Percentiles rank a stretch among this genome's conserved stretches.
These are phyloP conservation scores for Schizopygopsis malacanthus DNA, from an alignment of 2,797 vertebrate genomes.

Conservation along the genomic window DNA sequence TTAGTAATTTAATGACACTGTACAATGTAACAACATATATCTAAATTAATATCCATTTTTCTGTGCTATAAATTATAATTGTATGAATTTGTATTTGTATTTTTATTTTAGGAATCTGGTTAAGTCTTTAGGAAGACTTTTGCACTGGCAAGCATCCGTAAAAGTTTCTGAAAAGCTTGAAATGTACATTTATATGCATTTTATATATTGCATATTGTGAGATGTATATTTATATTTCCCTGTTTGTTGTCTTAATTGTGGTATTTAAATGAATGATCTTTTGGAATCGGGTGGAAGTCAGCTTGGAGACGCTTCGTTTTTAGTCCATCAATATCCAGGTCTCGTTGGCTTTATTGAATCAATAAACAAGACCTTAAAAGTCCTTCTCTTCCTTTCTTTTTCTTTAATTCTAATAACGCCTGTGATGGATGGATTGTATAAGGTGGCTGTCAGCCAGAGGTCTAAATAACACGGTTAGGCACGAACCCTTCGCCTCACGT, in stretches of 20 bases:
- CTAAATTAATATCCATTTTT: background rate
- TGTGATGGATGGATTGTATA: constrained; percentile 36
- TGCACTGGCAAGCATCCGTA: background rate
- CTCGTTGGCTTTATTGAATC: constrained; percentile 28
- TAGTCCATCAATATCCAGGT: constrained; percentile 25
- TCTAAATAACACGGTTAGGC: constrained; percentile 35
- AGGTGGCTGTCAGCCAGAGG: constrained; percentile 31
- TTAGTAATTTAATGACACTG: background rate
- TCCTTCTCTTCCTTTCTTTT: constrained; percentile 30
- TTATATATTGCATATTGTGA: too few species aligned
- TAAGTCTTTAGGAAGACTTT: background rate
- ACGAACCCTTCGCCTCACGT: constrained; percentile 23
- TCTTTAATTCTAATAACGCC: constrained; percentile 32
- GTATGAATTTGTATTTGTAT: too few species aligned
- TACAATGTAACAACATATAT: background rate
- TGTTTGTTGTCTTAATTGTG: constrained; percentile 5
- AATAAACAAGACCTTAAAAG: constrained; percentile 36
- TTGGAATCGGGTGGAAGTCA: background rate
- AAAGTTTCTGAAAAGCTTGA: too few species aligned
- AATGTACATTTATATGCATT: too few species aligned
- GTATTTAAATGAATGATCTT: background rate
- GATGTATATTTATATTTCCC: background rate
- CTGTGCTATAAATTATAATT: background rate
- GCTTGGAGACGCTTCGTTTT: background rate
- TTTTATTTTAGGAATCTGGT: too few species aligned